phyloP scores from a whole-genome alignment of 2,888 invertebrate genomes.

The Drosophila quinaria region DNA sequence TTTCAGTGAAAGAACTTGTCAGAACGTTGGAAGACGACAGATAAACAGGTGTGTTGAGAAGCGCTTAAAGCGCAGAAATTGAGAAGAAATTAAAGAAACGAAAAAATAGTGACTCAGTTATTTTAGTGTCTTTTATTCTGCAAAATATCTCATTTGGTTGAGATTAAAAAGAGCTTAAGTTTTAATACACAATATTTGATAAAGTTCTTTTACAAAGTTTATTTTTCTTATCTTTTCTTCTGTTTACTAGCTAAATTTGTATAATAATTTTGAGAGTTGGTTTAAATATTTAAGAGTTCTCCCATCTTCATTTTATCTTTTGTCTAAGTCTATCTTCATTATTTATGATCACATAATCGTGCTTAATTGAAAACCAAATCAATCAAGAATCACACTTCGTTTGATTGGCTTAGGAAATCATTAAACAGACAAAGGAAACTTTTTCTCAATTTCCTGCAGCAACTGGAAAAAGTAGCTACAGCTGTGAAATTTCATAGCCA shows the following conservation, averaged over 20 bases:
- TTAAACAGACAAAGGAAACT: conserved; percentile 8
- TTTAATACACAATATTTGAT: too few species aligned
- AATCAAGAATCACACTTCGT: conserved; percentile 11
- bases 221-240: too few species aligned
- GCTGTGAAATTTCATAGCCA: conserved; percentile 9
- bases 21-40: neutral
- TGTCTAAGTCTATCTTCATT: neutral
- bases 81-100: neutral
- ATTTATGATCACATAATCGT: neutral
- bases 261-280: too few species aligned
- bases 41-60: conserved; percentile 4
- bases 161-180: too few species aligned
- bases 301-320: neutral
- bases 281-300: too few species aligned
- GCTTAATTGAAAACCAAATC: conserved; percentile 4
- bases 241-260: too few species aligned
- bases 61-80: neutral
- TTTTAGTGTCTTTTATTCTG: neutral
- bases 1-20: neutral
- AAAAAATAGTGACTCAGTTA: neutral
- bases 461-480: conserved; percentile 9
- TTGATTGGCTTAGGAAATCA: conserved; percentile 9
- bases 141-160: neutral
- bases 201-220: too few species aligned
- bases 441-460: neutral